phyloP scores from a whole-genome alignment of 2,888 invertebrate species.

The Adineta ricciae region DNA sequence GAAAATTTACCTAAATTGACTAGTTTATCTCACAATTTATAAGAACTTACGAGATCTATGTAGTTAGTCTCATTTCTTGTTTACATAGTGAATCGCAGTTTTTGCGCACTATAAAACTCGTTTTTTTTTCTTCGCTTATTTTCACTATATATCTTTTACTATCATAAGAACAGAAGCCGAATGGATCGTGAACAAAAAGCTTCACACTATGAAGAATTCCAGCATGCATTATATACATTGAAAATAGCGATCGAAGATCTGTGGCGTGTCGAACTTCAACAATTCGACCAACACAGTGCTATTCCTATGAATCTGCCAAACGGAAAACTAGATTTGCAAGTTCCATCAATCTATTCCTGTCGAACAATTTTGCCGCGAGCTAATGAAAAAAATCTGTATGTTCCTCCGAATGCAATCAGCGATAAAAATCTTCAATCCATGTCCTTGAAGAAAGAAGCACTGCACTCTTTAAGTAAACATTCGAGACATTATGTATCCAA shows the following conservation, averaged over 20 bases:
- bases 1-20: too few relatives aligned
- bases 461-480: background rate
- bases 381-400: background rate
- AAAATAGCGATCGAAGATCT: background rate
- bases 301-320: background rate
- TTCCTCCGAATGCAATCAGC: background rate
- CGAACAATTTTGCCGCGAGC: background rate
- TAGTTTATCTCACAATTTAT: too few relatives aligned
- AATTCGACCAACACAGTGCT: background rate
- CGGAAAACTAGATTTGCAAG: background rate
- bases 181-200: background rate
- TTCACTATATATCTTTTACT: too few relatives aligned
- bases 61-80: background rate
- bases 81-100: too few relatives aligned
- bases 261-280: slow-evolving; percentile 61
- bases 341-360: background rate
- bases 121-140: too few relatives aligned
- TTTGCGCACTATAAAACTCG: too few relatives aligned
- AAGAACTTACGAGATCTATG: too few relatives aligned
- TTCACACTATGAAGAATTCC: background rate
- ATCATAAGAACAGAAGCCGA: background rate
- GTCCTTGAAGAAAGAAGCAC: background rate
- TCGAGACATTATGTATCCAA: background rate
- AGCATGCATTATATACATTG: background rate
- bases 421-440: background rate